Conservation (phyloP, 2,797 vertebrate species). For the Hypotaenidia okinawae region DNA sequence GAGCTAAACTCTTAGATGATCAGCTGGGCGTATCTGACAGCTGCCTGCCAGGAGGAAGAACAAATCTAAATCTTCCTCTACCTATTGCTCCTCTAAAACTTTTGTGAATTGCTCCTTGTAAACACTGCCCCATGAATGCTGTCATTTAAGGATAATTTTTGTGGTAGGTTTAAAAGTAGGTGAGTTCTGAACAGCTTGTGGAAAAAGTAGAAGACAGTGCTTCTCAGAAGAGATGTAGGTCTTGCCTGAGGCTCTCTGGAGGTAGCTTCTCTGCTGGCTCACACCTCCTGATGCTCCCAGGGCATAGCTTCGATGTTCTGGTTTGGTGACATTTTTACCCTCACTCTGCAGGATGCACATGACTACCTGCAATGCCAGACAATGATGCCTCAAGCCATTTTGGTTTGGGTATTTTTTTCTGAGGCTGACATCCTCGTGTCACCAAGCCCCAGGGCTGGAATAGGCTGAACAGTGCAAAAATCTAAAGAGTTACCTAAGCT, state of each 20-base stretch:
- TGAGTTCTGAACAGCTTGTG: neutral
- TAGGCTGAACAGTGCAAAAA: neutral
- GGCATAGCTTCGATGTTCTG: neutral
- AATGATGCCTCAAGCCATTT: neutral
- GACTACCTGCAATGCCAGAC: rapidly evolving
- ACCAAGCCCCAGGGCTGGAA: neutral
- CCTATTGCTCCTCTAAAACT: neutral
- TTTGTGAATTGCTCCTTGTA: neutral
- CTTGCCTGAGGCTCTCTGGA: neutral
- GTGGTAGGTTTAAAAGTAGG: neutral
- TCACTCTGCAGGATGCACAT: neutral
- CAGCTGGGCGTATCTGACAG: neutral
- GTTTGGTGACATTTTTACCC: neutral
- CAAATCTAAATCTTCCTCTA: neutral
- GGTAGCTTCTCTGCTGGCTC: neutral
- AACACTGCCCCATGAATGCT: rapidly evolving
- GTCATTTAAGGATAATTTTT: neutral
- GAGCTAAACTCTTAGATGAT: neutral
- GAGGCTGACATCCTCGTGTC: neutral
- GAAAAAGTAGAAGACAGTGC: neutral
- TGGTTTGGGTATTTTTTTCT: neutral
- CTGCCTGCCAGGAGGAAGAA: neutral
- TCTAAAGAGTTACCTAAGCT: neutral
- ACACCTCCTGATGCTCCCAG: neutral
- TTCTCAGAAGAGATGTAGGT: neutral